Base-by-base conservation (phyloP, 2,113 vertebrate species). In the Melierax canorus region DNA sequence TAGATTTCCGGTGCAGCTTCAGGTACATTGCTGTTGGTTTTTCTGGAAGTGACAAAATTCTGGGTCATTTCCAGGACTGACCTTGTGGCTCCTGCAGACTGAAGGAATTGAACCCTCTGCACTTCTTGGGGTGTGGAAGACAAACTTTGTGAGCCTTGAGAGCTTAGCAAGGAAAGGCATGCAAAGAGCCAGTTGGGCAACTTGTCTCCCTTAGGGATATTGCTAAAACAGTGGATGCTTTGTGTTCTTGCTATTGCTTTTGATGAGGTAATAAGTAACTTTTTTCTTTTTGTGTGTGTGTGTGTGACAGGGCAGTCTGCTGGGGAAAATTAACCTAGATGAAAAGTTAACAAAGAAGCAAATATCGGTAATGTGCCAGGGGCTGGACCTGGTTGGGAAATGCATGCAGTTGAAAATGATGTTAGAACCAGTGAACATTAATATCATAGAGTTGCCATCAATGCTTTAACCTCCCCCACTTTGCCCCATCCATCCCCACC, bases 361-460 rank as follows among this genome's bases (percentile, higher is more conserved):
- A 58, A 3, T 67, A 43, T 5, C 0, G 5, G 15, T 64, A 66
- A 69, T 22, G 6, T 53, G 20, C 16, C 27, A 55, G 21, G 22
- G n/a, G 5, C 30, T 87, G 53, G 29, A 46, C 22, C 23, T 64
- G 15, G 4, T 11, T 91, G 73, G 51, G 48, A 81, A 86, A 55
- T 9, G 9, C 2, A 0, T 74, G 30, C 43, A 24, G 43, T 46
- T 87, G 39, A 46, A 83, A 82, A 78, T 63, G 0, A 10, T 59
- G 15, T 60, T 92, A 86, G 59, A 76, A 59, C 9, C 16, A 72
- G 32, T 21, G 55, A 62, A 58, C 0, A 1, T 39, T 50, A 23
- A 38, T n/a, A 17, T 12, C 2, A 2, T 20, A 12, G 45, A 60
- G 13, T 34, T 56, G n/a, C 59, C 1, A 2, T 77, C 0, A 1